phyloP scores from a whole-genome alignment of 2,113 vertebrate genomes.

The Elaphurus davidianus region DNA sequence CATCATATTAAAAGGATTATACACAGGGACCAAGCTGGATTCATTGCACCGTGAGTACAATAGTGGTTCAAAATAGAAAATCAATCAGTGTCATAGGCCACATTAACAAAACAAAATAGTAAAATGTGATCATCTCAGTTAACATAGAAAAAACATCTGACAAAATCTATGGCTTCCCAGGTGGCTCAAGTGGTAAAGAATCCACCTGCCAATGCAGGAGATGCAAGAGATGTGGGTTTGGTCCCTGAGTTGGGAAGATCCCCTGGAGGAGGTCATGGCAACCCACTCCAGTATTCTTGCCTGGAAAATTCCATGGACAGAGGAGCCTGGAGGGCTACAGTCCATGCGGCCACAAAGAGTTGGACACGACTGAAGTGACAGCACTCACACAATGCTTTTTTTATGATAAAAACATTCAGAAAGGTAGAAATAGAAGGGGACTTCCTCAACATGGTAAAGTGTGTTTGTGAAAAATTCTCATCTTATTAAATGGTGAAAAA shows the following conservation, averaged over 20 bases:
- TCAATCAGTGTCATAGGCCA: not conserved
- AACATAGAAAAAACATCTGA: not conserved
- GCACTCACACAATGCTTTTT: not conserved
- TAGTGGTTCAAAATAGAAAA: not conserved
- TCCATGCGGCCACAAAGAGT: not conserved
- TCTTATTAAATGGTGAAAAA: not conserved
- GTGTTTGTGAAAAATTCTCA: not conserved
- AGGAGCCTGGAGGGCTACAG: not conserved
- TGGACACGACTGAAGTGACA: not conserved
- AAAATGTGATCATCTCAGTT: not conserved
- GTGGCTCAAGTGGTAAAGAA: not conserved
- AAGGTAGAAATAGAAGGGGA: not conserved
- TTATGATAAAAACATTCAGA: not conserved
- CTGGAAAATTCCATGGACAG: not conserved
- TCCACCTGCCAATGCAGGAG: not conserved
- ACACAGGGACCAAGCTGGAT: not conserved
- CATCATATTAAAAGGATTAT: not conserved
- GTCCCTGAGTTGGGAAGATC: not conserved
- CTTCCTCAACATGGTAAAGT: not conserved
- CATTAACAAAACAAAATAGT: not conserved
- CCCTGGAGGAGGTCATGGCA: not conserved
- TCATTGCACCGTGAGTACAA: not conserved
- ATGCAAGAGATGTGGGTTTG: not conserved
- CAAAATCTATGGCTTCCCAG: not conserved
- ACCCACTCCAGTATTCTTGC: not conserved